Evolutionary conservation across 2,888 invertebrate species (phyloP).

Genomic region (Leucophora obtusa): DNA sequence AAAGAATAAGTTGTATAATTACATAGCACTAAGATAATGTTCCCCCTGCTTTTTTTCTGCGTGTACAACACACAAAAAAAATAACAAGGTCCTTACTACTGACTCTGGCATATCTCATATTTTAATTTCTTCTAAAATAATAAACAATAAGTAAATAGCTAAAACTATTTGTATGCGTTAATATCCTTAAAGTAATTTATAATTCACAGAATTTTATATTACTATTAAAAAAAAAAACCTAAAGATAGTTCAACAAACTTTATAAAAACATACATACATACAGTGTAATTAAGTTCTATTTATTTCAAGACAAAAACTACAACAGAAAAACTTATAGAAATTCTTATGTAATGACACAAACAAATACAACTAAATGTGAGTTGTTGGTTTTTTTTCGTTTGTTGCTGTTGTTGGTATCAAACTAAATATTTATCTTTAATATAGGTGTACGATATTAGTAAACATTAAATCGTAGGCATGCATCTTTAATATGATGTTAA

Average conservation of each 20-base stretch:
- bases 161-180: neutral
- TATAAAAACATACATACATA: conserved; percentile 24
- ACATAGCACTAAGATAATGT: too few species aligned
- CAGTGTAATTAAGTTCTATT: conserved; percentile 61
- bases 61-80: too few species aligned
- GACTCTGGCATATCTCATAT: too few species aligned
- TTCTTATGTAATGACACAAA: conserved; percentile 62
- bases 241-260: conserved; percentile 50
- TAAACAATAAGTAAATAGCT: too few species aligned
- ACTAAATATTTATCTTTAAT: conserved; percentile 56
- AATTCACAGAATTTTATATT: conserved; percentile 24
- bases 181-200: conserved; percentile 15
- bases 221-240: neutral
- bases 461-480: conserved; percentile 64
- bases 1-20: too few species aligned
- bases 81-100: too few species aligned
- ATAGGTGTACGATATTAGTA: conserved; percentile 62
- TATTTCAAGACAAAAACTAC: conserved; percentile 47
- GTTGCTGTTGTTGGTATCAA: conserved; percentile 31
- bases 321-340: conserved; percentile 47
- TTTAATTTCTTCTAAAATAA: too few species aligned
- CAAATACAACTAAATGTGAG: conserved; percentile 38
- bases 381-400: conserved; percentile 11
- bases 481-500: conserved; percentile 64
- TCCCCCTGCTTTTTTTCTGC: too few species aligned